Percentiles rank a stretch among this genome's conserved stretches.
phyloP scores from a whole-genome alignment of 2,113 vertebrate species.

The Pandion haliaetus region DNA sequence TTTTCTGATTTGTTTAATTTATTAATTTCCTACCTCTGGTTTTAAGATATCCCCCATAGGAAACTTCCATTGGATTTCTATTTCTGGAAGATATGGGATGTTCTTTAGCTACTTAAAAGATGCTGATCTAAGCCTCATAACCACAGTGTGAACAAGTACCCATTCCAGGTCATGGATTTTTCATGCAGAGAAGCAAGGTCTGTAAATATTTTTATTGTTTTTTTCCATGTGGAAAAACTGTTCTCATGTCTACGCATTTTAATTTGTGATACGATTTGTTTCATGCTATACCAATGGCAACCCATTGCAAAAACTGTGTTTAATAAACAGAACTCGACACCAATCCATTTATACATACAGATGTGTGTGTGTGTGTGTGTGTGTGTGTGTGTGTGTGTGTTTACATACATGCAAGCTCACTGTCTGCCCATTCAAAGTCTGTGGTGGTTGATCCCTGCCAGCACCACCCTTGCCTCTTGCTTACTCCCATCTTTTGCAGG shows the following conservation, averaged over 20 bases:
- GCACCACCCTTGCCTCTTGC: fast-evolving
- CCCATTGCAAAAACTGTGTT: neutral
- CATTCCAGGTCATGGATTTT: neutral
- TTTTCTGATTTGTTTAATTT: neutral
- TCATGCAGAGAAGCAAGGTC: neutral
- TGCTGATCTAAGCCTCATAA: neutral
- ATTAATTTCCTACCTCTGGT: neutral
- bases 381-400: neutral
- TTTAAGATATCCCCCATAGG: neutral
- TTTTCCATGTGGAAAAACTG: neutral
- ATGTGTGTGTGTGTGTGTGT: neutral
- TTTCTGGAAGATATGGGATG: neutral
- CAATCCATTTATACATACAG: neutral
- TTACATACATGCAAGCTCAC: neutral
- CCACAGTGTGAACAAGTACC: neutral
- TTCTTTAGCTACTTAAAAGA: neutral
- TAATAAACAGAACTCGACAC: neutral
- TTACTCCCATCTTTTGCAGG: neutral
- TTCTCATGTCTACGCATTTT: neutral
- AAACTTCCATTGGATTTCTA: neutral
- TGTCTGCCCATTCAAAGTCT: neutral
- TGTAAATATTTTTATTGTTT: neutral
- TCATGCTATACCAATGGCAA: neutral
- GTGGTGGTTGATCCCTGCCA: neutral
- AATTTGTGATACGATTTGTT: neutral